A percentile compares a stretch with the other conserved stretches of the same genome.
phyloP scores from a whole-genome alignment of 2,888 invertebrate genomes.

The Charanyca ferruginea region DNA sequence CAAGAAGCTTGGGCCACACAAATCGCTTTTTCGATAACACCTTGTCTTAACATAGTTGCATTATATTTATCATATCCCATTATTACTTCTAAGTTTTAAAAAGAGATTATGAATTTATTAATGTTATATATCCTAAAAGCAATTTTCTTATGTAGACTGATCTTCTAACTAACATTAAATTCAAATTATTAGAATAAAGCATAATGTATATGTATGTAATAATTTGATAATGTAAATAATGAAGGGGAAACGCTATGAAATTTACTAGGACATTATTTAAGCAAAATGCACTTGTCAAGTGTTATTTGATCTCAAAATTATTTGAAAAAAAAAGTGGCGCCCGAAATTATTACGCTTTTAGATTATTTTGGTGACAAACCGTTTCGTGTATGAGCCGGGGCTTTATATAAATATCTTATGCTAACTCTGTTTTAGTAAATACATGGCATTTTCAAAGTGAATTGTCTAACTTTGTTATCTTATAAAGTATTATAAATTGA shows the following conservation, averaged over 20 bases:
- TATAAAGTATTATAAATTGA: background rate
- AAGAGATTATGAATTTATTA: constrained; percentile 52
- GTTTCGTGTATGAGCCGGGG: background rate
- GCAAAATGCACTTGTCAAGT: background rate
- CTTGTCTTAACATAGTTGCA: background rate
- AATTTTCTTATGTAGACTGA: constrained; percentile 45
- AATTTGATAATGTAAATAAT: constrained; percentile 6
- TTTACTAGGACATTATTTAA: constrained; percentile 26
- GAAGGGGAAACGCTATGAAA: constrained; percentile 30
- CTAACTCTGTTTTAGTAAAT: constrained; percentile 27
- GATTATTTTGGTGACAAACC: background rate
- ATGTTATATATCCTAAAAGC: constrained; percentile 50
- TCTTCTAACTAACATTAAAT: constrained; percentile 10
- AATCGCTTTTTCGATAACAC: background rate
- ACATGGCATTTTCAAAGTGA: constrained; percentile 16
- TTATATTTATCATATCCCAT: constrained; percentile 11
- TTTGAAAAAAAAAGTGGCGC: background rate
- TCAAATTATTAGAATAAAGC: constrained; percentile 27
- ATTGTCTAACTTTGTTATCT: background rate
- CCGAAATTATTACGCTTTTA: background rate
- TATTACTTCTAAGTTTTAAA: constrained; percentile 35
- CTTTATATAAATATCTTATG: constrained; percentile 5
- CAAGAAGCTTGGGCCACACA: background rate
- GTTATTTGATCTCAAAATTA: constrained; percentile 36
- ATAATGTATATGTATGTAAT: constrained; percentile 8